phyloP scores from a whole-genome alignment of 2,113 vertebrate species.

The Spermophilus dauricus region DNA sequence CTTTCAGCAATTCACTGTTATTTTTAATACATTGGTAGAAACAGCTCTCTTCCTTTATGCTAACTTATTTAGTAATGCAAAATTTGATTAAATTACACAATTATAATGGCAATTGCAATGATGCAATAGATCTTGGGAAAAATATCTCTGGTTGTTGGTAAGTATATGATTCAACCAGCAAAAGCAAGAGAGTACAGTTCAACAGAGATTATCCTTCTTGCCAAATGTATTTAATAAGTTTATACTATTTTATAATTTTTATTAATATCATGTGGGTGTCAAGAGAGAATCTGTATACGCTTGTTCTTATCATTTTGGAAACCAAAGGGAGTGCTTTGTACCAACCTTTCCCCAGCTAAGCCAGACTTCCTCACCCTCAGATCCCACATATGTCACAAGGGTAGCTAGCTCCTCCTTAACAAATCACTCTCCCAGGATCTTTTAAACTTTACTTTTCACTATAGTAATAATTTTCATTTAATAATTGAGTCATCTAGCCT shows the following conservation, averaged over 20 bases:
- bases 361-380: neutral
- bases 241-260: neutral
- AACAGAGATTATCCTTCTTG: neutral
- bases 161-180: neutral
- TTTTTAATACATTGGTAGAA: neutral
- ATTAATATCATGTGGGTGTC: neutral
- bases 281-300: neutral
- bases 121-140: neutral
- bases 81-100: conserved; percentile 4
- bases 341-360: neutral
- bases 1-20: neutral
- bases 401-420: neutral
- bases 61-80: neutral
- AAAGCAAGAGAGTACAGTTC: neutral
- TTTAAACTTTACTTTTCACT: neutral
- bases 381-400: neutral
- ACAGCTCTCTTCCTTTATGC: neutral
- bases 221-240: neutral
- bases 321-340: neutral
- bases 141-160: neutral
- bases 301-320: neutral
- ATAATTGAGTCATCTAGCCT: neutral
- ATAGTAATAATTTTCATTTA: neutral
- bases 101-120: neutral
- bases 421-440: neutral